Base-by-base conservation (phyloP, 23 tunicate species). In the Trididemnum clinides region DNA sequence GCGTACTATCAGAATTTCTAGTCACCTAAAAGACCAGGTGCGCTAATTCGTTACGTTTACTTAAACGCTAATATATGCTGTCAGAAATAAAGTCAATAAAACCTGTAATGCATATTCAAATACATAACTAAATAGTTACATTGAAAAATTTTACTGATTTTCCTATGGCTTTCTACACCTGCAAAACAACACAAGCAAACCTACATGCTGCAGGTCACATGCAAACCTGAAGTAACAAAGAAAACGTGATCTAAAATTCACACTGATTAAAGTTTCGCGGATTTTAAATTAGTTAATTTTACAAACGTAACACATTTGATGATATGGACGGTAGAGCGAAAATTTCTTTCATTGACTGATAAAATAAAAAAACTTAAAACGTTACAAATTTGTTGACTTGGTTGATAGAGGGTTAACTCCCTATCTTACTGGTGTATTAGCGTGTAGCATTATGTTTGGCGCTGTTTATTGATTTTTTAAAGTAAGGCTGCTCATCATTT, bases 21-120 rank as follows among this genome's bases (percentile, higher is more conserved):
- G n/a, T n/a, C n/a, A n/a, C n/a, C n/a, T n/a, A n/a, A n/a, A n/a
- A n/a, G n/a, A n/a, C n/a, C n/a, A n/a, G n/a, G n/a, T n/a, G n/a
- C n/a, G n/a, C n/a, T n/a, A 62, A n/a, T 62, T 62, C 5, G 69
- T 6, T 62, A 62, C 69, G 69, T 62, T 62, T 62, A 62, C 22
- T 12, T 12, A 4, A 4, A 62, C 22, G n/a, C 69, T 12, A 62
- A 62, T 12, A 12, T 12, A 18, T 62, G 23, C 25, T n/a, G 15
- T 4, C 69, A 18, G 25, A 22, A 62, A 62, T 18, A 20, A 12
- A 62, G 69, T 62, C n/a, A 6, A n/a, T 6, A 62, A 62, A 62
- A 62, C 69, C 27, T 62, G 23, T 62, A 20, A 62, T n/a, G 69
- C 69, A 12, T 62, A n/a, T 19, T 62, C 69, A 62, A 18, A 62